Conservation (phyloP, 2,888 invertebrate genomes). For the Euproctis similis region DNA sequence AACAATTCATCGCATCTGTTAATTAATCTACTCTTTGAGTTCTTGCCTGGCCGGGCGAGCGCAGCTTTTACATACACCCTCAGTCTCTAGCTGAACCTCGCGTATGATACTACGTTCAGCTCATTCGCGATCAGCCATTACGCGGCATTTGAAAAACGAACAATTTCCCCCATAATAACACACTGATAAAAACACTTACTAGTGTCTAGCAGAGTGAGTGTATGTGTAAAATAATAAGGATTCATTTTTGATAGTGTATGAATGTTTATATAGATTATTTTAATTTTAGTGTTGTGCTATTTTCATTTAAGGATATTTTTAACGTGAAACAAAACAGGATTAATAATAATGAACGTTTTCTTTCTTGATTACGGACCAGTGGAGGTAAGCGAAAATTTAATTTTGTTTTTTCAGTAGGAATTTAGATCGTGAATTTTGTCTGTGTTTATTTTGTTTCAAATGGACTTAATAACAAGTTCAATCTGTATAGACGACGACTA, state of each 20-base stretch:
- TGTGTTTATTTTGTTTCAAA: conserved; percentile 7
- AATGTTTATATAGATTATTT: conserved; percentile 15
- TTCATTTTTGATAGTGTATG: conserved; percentile 10
- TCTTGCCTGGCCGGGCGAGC: conserved; percentile 60
- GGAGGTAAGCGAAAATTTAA: conserved; percentile 21
- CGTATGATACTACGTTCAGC: conserved; percentile 15
- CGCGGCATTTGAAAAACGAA: conserved; percentile 43
- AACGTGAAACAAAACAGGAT: conserved; percentile 27
- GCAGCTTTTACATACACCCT: conserved; percentile 57
- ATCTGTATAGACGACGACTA: no score
- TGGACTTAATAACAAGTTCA: no score
- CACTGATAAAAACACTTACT: conserved; percentile 14
- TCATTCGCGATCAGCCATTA: conserved; percentile 19
- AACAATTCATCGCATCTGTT: background rate
- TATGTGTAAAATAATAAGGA: conserved; percentile 6
- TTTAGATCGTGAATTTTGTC: conserved; percentile 5
- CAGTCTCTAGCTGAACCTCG: conserved; percentile 54
- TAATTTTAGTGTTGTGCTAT: conserved; percentile 23
- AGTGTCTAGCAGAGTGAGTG: conserved; percentile 18
- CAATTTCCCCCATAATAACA: conserved; percentile 19
- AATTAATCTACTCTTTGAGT: conserved; percentile 45
- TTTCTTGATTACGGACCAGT: conserved; percentile 24
- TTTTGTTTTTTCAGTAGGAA: conserved; percentile 6
- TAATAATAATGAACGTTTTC: conserved; percentile 26
- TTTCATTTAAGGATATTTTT: conserved; percentile 28